Base-by-base conservation (phyloP, 2,113 vertebrate species). In the Lagopus muta region DNA sequence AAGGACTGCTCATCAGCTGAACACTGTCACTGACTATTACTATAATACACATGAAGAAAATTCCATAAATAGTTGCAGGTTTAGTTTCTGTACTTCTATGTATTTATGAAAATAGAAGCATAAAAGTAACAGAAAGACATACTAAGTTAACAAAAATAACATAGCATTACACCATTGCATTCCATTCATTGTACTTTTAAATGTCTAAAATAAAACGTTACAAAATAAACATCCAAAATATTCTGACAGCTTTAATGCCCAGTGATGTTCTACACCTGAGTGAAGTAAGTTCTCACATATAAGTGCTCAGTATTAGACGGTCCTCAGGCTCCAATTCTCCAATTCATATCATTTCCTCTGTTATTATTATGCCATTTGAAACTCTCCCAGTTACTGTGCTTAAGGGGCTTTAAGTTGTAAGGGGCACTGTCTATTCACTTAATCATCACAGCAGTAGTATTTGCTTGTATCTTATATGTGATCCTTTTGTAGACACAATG, bases 271-370 rank as follows among this genome's bases (percentile, higher is more conserved):
- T 13, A 79, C 48, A 77, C 14, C 45, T 74, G 91, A 89, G 70
- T 55, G 79, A 91, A 97, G 96, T 96, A 95, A 96, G 74, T 58
- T 96, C 76, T 89, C 22, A 87, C 66, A 81, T 75, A 95, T 91
- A 97, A 96, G 89, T 79, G 88, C 54, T 95, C 74, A 84, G 52
- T 71, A 88, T 95, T 85, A 92, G 87, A 89, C 84, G 43, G 47
- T 62, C 47, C 86, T 96, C 69, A 62, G 58, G 61, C 62, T 95
- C 61, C 74, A 86, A 64, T 67, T 91, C 62, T 95, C 61, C 72
- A 86, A 64, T 67, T 92, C 89, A 91, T 60, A 90, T 88, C 3
- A 84, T 85, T 94, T 79, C 74, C 75, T 74, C 70, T 82, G 57
- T 57, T 93, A 81, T 77, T 79, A 71, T 20, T 38, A 67, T 77